These are phyloP conservation scores for Scopus umbretta DNA, from an alignment of 2,113 vertebrate species.

Conservation along the genomic window DNA sequence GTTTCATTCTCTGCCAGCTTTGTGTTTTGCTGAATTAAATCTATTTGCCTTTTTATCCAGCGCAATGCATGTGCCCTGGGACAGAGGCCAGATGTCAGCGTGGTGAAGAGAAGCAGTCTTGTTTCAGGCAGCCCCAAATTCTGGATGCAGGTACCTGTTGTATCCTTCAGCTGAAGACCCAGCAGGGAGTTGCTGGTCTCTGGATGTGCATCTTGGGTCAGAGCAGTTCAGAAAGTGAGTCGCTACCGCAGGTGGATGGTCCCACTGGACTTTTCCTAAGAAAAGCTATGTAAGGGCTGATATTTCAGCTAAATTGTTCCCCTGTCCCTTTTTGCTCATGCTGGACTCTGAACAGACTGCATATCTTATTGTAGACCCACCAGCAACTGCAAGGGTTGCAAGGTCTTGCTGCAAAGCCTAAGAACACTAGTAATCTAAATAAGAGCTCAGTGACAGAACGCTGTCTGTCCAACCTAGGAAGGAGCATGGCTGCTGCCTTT, in stretches of 20 bases:
- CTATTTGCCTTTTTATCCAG: neutral
- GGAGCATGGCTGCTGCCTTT: neutral
- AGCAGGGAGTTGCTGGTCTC: neutral
- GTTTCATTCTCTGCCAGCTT: neutral
- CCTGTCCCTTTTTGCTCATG: fast-evolving
- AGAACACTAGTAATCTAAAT: no score
- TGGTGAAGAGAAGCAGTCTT: neutral
- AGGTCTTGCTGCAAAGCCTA: neutral
- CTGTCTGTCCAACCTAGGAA: neutral
- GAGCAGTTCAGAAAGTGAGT: neutral
- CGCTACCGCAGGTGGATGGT: neutral
- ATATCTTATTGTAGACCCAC: neutral
- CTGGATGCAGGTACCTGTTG: neutral
- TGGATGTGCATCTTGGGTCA: neutral
- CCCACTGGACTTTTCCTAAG: neutral
- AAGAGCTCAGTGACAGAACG: neutral
- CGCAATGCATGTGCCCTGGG: neutral
- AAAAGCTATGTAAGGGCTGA: neutral
- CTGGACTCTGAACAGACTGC: neutral
- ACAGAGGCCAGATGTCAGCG: no score
- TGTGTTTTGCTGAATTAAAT: neutral
- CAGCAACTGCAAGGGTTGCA: neutral
- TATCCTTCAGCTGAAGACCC: neutral
- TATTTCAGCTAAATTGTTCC: neutral
- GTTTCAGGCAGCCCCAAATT: neutral